phyloP scores from a whole-genome alignment of 1,140 invertebrate genomes.

The Lepidurus couesii region DNA sequence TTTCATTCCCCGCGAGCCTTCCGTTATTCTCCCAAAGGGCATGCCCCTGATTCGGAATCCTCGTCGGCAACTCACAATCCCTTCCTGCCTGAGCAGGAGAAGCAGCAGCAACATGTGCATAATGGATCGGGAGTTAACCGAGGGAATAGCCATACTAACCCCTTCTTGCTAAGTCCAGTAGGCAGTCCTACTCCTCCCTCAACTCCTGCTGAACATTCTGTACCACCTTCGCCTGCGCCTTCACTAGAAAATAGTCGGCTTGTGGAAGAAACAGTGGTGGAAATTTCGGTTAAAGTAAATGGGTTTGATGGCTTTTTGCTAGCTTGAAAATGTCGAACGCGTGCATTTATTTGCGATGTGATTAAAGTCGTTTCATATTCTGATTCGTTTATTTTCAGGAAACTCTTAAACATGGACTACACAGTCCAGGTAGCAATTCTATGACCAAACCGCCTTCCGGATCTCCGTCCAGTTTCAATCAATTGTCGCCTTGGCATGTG shows the following conservation, averaged over 20 bases:
- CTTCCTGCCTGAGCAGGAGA: not conserved
- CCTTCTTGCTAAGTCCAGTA: not conserved
- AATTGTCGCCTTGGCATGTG: constrained; percentile 68
- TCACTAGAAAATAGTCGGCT: constrained; percentile 26
- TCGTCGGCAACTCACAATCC: not conserved
- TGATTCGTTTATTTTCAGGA: constrained; percentile 15
- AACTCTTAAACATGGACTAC: constrained; percentile 24
- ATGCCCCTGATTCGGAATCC: not conserved
- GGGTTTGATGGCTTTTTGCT: constrained; percentile 30
- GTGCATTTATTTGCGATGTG: not conserved
- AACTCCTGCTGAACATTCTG: not conserved
- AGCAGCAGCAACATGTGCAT: not conserved
- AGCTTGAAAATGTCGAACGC: not conserved
- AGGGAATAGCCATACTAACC: not conserved
- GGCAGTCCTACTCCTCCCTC: not conserved
- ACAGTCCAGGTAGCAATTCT: constrained; percentile 26
- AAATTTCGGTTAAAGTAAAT: not conserved
- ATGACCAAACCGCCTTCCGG: not conserved
- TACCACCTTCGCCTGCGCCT: constrained; percentile 8
- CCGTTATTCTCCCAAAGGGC: not conserved
- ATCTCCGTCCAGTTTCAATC: constrained; percentile 45
- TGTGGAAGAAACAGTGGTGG: constrained; percentile 9
- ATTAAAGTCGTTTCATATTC: not conserved
- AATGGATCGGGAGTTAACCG: not conserved
- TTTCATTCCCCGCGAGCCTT: not conserved